phyloP scores from a whole-genome alignment of 1,140 invertebrate genomes.

The Popillia japonica region DNA sequence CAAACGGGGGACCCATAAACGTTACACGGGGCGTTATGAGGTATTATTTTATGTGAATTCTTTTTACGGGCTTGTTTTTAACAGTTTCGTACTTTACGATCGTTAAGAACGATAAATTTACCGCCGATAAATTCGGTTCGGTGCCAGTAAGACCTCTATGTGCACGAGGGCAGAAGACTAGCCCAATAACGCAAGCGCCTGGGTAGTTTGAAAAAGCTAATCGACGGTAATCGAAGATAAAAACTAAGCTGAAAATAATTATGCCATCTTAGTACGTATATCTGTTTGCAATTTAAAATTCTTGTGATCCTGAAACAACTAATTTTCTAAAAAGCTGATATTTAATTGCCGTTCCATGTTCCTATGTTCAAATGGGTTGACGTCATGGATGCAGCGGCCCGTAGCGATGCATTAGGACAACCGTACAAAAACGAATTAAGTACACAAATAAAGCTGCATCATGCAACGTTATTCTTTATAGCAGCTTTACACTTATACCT shows the following conservation, averaged over 20 bases:
- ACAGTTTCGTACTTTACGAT: slow-evolving; percentile 35
- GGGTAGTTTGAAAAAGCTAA: not conserved
- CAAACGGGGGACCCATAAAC: slow-evolving; percentile 28
- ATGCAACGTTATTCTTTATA: not conserved
- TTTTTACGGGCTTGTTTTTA: slow-evolving; percentile 35
- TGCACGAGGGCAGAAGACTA: not conserved
- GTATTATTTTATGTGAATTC: slow-evolving; percentile 35
- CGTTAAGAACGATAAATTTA: slow-evolving; percentile 26
- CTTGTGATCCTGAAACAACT: not conserved
- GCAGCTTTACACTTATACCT: not conserved
- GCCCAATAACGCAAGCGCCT: not conserved
- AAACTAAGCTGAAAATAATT: not conserved
- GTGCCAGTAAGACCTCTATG: slow-evolving; percentile 9
- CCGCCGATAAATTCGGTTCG: slow-evolving; percentile 24
- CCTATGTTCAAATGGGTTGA: not conserved
- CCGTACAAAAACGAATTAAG: not conserved
- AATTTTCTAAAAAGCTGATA: not conserved
- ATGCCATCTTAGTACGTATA: not conserved
- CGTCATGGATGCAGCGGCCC: not conserved
- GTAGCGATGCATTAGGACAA: not conserved
- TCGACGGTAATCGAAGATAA: not conserved
- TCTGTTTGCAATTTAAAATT: no score
- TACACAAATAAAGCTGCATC: slow-evolving; percentile 10
- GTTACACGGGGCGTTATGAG: slow-evolving; percentile 32
- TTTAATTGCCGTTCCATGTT: not conserved